These are phyloP conservation scores for Rhaphigaster nebulosa DNA, from an alignment of 2,888 invertebrate species.

Conservation along the genomic window DNA sequence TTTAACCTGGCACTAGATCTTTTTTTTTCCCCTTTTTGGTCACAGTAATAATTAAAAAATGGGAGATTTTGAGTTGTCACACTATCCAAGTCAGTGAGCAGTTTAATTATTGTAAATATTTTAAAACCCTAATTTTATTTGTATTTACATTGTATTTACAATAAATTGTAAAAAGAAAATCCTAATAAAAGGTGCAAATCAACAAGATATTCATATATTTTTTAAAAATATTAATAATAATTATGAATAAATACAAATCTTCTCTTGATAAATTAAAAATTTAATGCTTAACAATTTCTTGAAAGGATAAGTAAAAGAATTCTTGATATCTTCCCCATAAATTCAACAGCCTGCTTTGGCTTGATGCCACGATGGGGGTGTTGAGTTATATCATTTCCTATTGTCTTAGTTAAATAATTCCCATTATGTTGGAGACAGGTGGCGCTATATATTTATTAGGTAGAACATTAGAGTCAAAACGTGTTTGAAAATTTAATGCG, in stretches of 20 bases:
- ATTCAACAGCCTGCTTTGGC: constrained; percentile 23
- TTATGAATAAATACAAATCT: background rate
- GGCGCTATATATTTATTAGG: background rate
- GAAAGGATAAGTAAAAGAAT: constrained; percentile 27
- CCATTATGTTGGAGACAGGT: background rate
- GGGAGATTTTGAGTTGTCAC: too few species aligned
- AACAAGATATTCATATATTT: too few species aligned
- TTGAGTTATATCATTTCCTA: constrained; percentile 24
- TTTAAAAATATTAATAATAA: background rate
- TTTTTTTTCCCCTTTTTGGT: too few species aligned
- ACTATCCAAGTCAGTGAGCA: too few species aligned
- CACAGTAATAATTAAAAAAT: too few species aligned
- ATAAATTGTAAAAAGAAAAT: too few species aligned
- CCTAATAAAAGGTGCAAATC: too few species aligned
- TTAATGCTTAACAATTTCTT: too few species aligned
- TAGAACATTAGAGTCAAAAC: background rate
- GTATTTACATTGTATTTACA: too few species aligned
- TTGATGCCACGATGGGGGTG: constrained; percentile 3
- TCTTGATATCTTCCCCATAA: background rate
- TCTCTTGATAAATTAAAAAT: background rate
- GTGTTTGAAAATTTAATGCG: background rate
- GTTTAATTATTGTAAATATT: too few species aligned
- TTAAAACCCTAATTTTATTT: too few species aligned
- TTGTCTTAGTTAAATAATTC: constrained; percentile 46
- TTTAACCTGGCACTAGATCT: too few species aligned